Base-by-base conservation (phyloP, 2,113 vertebrate genomes). In the Dromas ardeola region DNA sequence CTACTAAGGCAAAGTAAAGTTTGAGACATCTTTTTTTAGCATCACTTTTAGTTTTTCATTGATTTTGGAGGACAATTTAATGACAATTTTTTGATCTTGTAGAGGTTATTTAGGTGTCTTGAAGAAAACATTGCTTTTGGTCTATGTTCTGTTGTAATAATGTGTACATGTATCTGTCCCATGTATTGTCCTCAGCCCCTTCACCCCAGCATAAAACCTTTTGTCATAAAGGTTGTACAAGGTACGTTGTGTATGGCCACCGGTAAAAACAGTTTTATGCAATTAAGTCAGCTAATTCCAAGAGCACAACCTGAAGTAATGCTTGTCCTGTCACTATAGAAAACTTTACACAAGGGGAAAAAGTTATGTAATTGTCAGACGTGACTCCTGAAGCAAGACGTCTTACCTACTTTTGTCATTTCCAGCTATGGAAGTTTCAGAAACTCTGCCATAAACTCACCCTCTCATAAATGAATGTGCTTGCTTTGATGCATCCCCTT, bases 81-180 rank as follows among this genome's bases (percentile, higher is more conserved):
- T 71, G 34, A 20, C 5, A 23, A 8, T 6, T 67, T 87, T 85
- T 81, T 49, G 2, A 56, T 69, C 11, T 66, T 34, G 2, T 34
- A n/a, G 32, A 63, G 7, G 7, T 87, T 84, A 55, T 50, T 86
- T 71, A 79, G 12, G 11, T 32, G 66, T 38, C n/a, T 84, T 56
- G 40, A 80, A 91, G 59, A 65, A 78, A 70, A 66, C 3, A 10
- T 8, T 90, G 12, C 2, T 52, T 93, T 90, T 9, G 11, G 11
- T 70, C 45, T 83, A 12, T 15, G 15, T 2, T 38, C 25, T 63
- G 6, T 29, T 69, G 23, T 47, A 38, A 62, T 19, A 16, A 12
- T 18, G 62, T 65, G 6, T 29, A 5, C 0, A 0, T 26, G 4
- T 32, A 4, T 50, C 25, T 77, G 21, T 62, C 38, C 38, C 18